These are phyloP conservation scores for Procapra przewalskii DNA, from an alignment of 2,113 vertebrate genomes.

Conservation along the genomic window DNA sequence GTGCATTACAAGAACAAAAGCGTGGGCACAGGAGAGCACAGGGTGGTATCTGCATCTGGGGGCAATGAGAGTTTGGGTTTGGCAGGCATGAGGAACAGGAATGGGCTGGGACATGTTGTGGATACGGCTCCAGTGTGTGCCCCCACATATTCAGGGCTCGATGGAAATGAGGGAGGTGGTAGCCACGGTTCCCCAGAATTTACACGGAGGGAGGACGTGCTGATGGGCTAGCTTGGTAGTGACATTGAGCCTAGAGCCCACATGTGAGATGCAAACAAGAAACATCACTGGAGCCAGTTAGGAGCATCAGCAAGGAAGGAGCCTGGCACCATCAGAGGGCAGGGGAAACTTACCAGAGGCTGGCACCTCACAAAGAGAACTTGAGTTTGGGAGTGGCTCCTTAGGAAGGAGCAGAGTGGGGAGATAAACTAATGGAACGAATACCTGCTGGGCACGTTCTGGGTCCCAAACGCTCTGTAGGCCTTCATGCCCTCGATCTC, in stretches of 20 bases:
- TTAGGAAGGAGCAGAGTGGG: neutral
- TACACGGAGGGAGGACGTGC: neutral
- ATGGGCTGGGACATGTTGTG: accelerated
- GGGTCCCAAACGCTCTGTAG: neutral
- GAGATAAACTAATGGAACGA: neutral
- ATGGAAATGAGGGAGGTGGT: neutral
- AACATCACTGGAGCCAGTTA: neutral
- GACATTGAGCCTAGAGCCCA: too few species aligned
- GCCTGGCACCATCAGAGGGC: neutral
- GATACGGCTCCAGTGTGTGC: accelerated
- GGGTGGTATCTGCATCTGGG: neutral
- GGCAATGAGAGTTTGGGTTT: neutral
- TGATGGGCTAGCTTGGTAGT: neutral
- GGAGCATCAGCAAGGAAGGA: neutral
- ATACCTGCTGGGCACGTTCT: neutral
- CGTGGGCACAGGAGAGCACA: accelerated
- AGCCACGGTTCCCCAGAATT: neutral
- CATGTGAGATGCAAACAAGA: neutral
- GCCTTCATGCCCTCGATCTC: neutral
- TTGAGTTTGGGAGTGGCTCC: neutral
- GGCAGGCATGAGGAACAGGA: neutral
- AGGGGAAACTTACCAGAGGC: neutral
- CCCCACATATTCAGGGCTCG: neutral
- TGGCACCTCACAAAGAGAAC: neutral
- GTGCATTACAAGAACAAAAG: neutral